Evolutionary conservation across 30 jellyfish, hydroid and myxozoan species (phyloP).

Genomic region (Rhopilema esculentum): DNA sequence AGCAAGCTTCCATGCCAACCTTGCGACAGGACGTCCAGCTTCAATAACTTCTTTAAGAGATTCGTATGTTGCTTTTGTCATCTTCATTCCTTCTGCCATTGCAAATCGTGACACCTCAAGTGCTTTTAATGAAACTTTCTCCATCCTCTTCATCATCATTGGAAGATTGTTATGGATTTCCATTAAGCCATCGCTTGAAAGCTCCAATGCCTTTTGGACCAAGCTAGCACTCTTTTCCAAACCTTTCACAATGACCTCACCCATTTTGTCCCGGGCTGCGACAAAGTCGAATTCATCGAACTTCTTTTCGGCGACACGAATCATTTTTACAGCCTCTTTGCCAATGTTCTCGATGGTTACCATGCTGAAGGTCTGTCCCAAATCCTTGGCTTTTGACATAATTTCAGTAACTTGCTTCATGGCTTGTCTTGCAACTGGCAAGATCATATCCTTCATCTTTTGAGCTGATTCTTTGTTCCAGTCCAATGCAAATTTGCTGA

Average conservation of each 20-base stretch:
- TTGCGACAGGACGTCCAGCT: conserved; percentile 86
- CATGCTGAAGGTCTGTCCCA: conserved; percentile 40
- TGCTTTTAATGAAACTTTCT: conserved; percentile 19
- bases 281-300: conserved; percentile 72
- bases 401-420: conserved; percentile 11
- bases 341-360: conserved; percentile 17
- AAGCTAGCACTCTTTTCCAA: conserved; percentile 22
- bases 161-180: conserved; percentile 56
- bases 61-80: conserved; percentile 39
- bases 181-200: conserved; percentile 44
- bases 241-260: conserved; percentile 36
- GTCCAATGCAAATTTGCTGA: conserved; percentile 74
- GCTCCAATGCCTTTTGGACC: conserved; percentile 47
- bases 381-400: conserved; percentile 8
- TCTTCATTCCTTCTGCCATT: conserved; percentile 9
- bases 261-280: conserved; percentile 65
- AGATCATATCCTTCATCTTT: conserved; percentile 31
- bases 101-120: conserved; percentile 16
- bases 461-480: conserved; percentile 86
- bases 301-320: conserved; percentile 60
- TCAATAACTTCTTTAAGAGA: conserved; percentile 78
- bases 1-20: conserved; percentile 81
- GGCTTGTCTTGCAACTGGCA: conserved; percentile 41
- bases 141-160: conserved; percentile 25
- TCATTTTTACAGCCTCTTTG: conserved; percentile 7